phyloP scores from a whole-genome alignment of 2,113 vertebrate genomes.

The Sterna hirundo region DNA sequence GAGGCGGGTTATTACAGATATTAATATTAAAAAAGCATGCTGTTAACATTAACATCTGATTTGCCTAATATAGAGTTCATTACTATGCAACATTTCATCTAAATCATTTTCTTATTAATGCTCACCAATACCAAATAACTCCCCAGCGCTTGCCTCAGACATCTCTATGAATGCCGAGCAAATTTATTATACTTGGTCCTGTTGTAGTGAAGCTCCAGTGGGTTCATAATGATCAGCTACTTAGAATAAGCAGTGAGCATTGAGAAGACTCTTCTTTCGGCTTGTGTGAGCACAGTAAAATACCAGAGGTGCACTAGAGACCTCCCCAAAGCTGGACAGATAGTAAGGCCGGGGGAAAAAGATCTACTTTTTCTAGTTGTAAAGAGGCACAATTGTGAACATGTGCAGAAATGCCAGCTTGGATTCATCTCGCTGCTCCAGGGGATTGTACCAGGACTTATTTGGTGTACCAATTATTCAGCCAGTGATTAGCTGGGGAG shows the following conservation, averaged over 20 bases:
- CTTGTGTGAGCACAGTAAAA: neutral
- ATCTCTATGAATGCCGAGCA: neutral
- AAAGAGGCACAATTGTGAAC: neutral
- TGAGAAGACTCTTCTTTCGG: neutral
- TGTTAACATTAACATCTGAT: conserved; percentile 35
- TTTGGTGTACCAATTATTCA: neutral
- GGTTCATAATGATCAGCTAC: neutral
- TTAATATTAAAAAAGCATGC: neutral
- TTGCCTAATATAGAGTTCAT: conserved; percentile 11
- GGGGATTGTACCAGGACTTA: neutral
- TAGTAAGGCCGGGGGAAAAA: neutral
- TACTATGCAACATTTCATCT: neutral
- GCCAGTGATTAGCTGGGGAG: neutral
- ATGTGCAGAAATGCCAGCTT: neutral
- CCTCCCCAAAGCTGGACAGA: neutral
- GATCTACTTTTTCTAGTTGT: neutral
- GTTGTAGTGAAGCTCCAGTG: neutral
- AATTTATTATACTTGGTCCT: neutral
- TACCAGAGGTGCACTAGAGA: neutral
- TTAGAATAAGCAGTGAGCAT: neutral
- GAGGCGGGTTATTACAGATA: neutral
- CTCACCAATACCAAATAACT: neutral
- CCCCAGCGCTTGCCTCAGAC: neutral
- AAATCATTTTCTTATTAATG: conserved; percentile 14
- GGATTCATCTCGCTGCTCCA: neutral